phyloP scores from a whole-genome alignment of 1,140 invertebrate species.

The Philotrypesis tridentata region DNA sequence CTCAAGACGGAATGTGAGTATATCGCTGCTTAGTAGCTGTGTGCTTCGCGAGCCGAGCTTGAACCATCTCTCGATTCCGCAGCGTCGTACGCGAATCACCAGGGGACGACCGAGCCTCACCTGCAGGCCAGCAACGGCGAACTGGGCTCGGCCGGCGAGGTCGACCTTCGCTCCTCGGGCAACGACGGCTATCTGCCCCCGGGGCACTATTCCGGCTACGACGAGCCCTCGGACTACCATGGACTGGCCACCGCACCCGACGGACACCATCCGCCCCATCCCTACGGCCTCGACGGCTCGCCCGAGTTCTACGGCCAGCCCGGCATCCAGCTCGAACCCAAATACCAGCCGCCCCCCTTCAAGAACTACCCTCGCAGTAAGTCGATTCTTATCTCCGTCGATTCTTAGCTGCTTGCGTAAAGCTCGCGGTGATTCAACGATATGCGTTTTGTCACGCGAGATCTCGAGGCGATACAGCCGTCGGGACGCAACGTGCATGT shows the following conservation, averaged over 20 bases:
- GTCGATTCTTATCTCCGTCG: conserved; percentile 17
- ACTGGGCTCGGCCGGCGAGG: conserved; percentile 61
- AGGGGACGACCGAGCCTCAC: conserved; percentile 63
- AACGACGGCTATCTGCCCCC: conserved; percentile 70
- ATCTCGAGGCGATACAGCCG: too few species aligned
- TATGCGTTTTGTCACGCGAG: background rate
- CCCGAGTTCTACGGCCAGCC: conserved; percentile 82
- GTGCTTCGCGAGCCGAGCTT: too few species aligned
- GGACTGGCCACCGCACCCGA: conserved; percentile 75
- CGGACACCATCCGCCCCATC: conserved; percentile 73
- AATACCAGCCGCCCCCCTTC: conserved; percentile 80
- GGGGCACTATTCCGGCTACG: conserved; percentile 75
- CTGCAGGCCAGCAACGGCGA: conserved; percentile 60
- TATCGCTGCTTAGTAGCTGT: background rate
- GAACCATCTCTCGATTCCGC: too few species aligned
- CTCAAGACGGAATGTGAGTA: conserved; percentile 71
- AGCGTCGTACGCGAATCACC: conserved; percentile 75
- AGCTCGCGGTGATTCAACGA: background rate
- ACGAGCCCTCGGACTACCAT: conserved; percentile 82
- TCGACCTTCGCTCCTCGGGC: conserved; percentile 61
- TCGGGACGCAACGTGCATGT: too few species aligned
- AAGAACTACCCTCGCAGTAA: conserved; percentile 81
- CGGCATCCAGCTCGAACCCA: conserved; percentile 78
- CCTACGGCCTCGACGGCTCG: conserved; percentile 79
- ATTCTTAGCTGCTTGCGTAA: too few species aligned